phyloP scores from a whole-genome alignment of 2,797 vertebrate genomes.

The Oceanodroma leucorhoa region DNA sequence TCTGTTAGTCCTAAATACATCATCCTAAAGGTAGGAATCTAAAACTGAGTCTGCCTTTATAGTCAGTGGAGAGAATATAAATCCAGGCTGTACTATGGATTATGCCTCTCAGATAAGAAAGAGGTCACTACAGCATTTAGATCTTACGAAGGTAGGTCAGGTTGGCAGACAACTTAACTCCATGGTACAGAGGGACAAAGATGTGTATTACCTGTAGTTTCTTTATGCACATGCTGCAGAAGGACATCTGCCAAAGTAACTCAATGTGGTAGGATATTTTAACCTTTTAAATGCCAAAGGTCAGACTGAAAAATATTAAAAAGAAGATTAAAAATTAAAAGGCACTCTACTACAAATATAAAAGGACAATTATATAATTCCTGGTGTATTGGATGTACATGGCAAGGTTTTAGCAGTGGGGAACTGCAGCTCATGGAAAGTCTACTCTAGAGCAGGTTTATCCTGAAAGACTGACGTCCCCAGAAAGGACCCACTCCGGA shows the following conservation, averaged over 20 bases:
- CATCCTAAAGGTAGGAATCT: not conserved
- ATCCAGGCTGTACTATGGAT: not conserved
- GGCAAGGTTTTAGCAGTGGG: not conserved
- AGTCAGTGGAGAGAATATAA: not conserved
- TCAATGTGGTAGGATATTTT: not conserved
- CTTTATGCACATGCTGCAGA: not conserved
- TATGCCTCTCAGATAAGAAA: not conserved
- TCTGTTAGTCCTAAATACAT: not conserved
- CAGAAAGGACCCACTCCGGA: not conserved
- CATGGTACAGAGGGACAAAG: too few species aligned
- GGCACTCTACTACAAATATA: not conserved
- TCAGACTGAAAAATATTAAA: not conserved
- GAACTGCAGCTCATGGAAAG: not conserved
- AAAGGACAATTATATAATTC: not conserved
- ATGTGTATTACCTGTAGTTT: not conserved
- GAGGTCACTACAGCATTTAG: not conserved
- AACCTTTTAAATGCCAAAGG: not conserved
- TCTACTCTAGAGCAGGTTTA: not conserved
- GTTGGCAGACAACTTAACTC: too few species aligned
- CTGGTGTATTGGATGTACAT: not conserved
- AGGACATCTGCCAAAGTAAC: not conserved
- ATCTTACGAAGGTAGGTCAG: not conserved
- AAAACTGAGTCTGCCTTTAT: not conserved
- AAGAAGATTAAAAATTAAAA: not conserved
- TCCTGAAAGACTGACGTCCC: not conserved